These are phyloP conservation scores for Cyprinodon variegatus DNA, from an alignment of 2,113 vertebrate genomes.

Conservation along the genomic window DNA sequence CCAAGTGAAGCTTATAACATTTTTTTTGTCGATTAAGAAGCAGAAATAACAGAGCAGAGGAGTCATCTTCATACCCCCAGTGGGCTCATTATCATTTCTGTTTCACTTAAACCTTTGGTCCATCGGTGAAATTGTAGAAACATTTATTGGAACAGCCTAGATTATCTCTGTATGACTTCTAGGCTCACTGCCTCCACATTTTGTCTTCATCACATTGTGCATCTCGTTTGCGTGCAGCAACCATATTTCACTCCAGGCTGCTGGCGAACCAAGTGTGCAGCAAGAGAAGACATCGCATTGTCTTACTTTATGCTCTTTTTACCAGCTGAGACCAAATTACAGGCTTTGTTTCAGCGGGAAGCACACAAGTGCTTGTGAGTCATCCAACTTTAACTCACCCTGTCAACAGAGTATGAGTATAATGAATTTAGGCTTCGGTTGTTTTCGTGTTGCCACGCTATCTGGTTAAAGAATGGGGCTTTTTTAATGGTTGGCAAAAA, in stretches of 20 bases:
- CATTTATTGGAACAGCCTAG: background rate
- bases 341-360: slow-evolving; percentile 48
- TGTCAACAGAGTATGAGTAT: slow-evolving; percentile 2
- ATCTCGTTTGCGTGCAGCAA: slow-evolving; percentile 18
- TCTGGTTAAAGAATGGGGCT: slow-evolving; percentile 18
- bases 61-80: background rate
- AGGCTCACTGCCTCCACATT: background rate
- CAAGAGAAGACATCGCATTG: slow-evolving; percentile 8
- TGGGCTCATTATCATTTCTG: background rate
- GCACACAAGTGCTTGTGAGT: slow-evolving; percentile 36
- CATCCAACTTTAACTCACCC: slow-evolving; percentile 22
- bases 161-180: slow-evolving; percentile 9
- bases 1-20: background rate
- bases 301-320: slow-evolving; percentile 26
- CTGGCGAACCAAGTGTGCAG: slow-evolving; percentile 29
- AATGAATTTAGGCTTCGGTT: background rate
- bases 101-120: background rate
- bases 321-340: slow-evolving; percentile 59
- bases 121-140: background rate
- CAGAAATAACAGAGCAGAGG: accelerated
- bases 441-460: slow-evolving; percentile 15
- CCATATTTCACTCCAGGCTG: slow-evolving; percentile 35
- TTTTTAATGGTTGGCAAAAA: slow-evolving; percentile 17
- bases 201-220: slow-evolving; percentile 13
- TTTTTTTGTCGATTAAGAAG: no score